Evolutionary conservation across 2,888 invertebrate species (phyloP).

Genomic region (Leptothorax acervorum): DNA sequence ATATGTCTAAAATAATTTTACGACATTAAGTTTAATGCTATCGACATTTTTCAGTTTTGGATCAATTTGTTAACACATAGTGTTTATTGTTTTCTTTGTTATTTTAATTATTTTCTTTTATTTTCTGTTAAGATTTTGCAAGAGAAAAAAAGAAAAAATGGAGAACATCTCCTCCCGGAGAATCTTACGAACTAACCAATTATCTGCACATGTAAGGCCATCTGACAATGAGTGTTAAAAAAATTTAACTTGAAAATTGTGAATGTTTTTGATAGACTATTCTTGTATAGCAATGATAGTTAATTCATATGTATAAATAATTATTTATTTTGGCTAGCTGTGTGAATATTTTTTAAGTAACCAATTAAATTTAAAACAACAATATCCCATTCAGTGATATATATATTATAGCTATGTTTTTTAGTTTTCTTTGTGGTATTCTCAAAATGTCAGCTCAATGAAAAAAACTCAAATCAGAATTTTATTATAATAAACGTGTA

Average conservation of each 20-base stretch:
- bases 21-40: background rate
- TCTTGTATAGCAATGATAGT: background rate
- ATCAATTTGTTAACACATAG: no score
- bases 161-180: background rate
- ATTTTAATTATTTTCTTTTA: background rate
- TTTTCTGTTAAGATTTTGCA: background rate
- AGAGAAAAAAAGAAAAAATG: background rate
- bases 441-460: no score
- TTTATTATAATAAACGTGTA: no score
- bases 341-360: background rate
- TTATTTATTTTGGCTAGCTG: background rate
- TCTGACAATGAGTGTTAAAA: background rate
- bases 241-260: background rate
- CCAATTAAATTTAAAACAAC: background rate
- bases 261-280: background rate
- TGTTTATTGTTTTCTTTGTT: background rate
- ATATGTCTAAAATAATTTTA: background rate
- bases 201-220: background rate
- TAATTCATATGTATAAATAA: background rate
- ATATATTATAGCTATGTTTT: no score
- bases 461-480: no score
- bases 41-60: background rate
- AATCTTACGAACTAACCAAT: background rate
- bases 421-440: no score
- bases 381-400: no score